Conservation (phyloP, 1,140 invertebrate species). For the Drosophila novamexicana region DNA sequence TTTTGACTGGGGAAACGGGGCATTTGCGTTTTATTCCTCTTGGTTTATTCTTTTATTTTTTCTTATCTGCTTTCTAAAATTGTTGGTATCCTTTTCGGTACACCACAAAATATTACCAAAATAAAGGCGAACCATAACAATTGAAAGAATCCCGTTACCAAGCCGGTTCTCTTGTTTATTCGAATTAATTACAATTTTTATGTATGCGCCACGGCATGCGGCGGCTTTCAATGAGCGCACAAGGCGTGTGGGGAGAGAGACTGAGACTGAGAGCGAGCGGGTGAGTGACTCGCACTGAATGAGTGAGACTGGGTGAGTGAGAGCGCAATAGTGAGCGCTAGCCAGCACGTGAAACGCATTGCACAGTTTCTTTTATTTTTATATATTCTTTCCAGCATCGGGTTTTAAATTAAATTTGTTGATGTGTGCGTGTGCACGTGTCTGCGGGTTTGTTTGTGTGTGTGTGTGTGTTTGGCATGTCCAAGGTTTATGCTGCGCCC, state of each 20-base stretch:
- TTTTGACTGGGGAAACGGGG: neutral
- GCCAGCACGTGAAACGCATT: conserved; percentile 42
- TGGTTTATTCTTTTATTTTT: neutral
- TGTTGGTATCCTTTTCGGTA: conserved; percentile 46
- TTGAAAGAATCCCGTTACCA: conserved; percentile 14
- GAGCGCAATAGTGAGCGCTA: neutral
- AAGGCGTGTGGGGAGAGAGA: conserved; percentile 1
- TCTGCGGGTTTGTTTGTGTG: conserved; percentile 10
- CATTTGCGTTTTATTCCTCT: conserved; percentile 5
- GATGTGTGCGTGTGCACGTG: neutral
- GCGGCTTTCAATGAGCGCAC: conserved; percentile 28
- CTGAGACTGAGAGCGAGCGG: neutral
- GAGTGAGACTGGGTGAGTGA: neutral
- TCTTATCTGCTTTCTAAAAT: no score
- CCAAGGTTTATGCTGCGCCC: conserved; percentile 30
- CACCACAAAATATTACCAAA: conserved; percentile 58
- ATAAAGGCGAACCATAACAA: conserved; percentile 37
- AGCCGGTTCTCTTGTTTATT: conserved; percentile 49
- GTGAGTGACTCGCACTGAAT: neutral
- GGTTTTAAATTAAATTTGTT: conserved; percentile 71
- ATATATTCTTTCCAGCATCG: conserved; percentile 33
- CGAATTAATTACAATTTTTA: conserved; percentile 54
- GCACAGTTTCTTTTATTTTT: conserved; percentile 42
- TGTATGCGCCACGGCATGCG: conserved; percentile 41
- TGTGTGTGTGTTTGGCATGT: conserved; percentile 2